phyloP scores from a whole-genome alignment of 2,113 vertebrate genomes.

The Gymnocephalus cernua region DNA sequence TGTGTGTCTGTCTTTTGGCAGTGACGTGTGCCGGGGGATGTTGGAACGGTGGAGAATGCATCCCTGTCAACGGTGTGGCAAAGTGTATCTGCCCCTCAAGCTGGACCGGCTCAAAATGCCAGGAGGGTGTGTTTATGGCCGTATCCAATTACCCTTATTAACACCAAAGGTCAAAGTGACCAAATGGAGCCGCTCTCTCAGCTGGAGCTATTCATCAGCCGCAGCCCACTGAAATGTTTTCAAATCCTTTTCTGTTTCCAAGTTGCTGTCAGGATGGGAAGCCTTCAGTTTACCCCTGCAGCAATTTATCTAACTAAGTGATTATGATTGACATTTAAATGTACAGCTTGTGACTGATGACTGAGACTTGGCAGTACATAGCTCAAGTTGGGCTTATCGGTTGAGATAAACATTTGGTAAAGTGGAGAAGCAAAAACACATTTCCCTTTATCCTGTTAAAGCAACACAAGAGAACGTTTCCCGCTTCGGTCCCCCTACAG shows the following conservation, averaged over 20 bases:
- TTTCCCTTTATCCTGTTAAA: neutral
- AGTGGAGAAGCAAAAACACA: neutral
- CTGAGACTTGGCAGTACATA: neutral
- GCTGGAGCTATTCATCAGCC: constrained; percentile 28
- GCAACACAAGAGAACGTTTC: too few species aligned
- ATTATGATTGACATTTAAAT: neutral
- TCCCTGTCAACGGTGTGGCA: constrained; percentile 84
- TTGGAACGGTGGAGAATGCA: constrained; percentile 89
- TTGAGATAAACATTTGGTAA: neutral
- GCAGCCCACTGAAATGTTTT: neutral
- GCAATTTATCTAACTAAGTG: neutral
- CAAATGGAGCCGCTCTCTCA: constrained; percentile 30
- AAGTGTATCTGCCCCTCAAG: constrained; percentile 89
- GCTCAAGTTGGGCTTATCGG: neutral
- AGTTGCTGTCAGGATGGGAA: neutral
- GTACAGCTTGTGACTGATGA: neutral
- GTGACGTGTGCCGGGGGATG: constrained; percentile 90
- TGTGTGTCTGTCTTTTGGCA: constrained; percentile 62
- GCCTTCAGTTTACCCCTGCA: neutral
- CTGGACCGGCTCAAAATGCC: constrained; percentile 89
- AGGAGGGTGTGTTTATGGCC: constrained; percentile 84
- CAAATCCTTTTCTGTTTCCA: constrained; percentile 1
- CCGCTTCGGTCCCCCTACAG: too few species aligned
- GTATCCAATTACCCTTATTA: constrained; percentile 27
- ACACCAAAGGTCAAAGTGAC: constrained; percentile 41